Evolutionary conservation across 2,113 vertebrate species (phyloP), one percentile per base, ranked within the genome.

Genomic region (Mola mola): DNA sequence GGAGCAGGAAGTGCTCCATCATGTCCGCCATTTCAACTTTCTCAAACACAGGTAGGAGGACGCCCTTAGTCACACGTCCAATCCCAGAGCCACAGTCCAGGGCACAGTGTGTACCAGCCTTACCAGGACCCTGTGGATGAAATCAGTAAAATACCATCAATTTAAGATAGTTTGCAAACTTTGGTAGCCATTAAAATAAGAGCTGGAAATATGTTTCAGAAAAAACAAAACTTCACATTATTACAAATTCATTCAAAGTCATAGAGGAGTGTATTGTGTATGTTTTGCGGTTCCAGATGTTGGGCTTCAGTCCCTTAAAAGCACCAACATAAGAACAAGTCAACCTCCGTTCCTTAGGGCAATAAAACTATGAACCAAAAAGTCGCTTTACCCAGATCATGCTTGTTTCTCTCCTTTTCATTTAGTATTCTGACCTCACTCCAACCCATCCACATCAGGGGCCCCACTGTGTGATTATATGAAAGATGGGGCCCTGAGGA

Each of bases 71-170:
- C 56, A 98, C 96, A 1, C 96, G 93, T 8, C 97, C 96, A 16
- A 98, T 98, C 10, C 96, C 97, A 33, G 84, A 95, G 57, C 97
- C 94, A 0, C 97, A 99, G 84, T 98, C 97, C 87, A 98, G 83
- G 24, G 95, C 95, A 0, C 91, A 91, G 68, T 87, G 88, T 0
- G 94, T 97, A 2, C 92, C 93, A 1, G 96, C 93, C 84, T 93
- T 93, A 16, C 95, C 95, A 0, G 94, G 92, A 1, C 94, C 95
- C 96, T 98, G 82, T 1, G 34, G 26, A 33, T 17, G 26, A 20
- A 16, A n/a, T n/a, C n/a, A n/a, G n/a, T n/a, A n/a, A n/a, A n/a
- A n/a, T n/a, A n/a, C n/a, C n/a, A n/a, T n/a, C n/a, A n/a, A n/a
- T n/a, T n/a, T n/a, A n/a, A n/a, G n/a, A n/a, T n/a, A n/a, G n/a